Evolutionary conservation across 2,113 vertebrate genomes (phyloP), one percentile per base, ranked within the genome.

Genomic region (Amphiprion percula): DNA sequence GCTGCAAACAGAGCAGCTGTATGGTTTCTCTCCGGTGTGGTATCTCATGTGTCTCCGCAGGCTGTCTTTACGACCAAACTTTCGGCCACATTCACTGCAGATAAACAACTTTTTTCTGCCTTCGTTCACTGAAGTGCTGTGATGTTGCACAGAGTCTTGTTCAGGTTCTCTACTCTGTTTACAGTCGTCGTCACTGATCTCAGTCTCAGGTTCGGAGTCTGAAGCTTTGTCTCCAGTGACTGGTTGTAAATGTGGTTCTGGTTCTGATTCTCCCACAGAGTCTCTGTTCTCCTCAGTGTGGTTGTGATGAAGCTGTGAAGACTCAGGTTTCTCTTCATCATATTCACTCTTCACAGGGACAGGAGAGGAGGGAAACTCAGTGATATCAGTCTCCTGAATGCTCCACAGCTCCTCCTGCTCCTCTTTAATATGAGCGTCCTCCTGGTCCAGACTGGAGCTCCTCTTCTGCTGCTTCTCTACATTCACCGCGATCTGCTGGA

Each of bases 41-140:
- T 19, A 49, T 7, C n/a, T 41, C 63, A 49, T 62, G 56, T 81
- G 79, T 15, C 54, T 24, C 46, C 21, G 30, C 19, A 73, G 17
- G 21, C n/a, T 41, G 44, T 52, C 54, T 19, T 53, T 60, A 0
- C 69, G 55, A 5, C 61, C 47, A 23, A 80, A 73, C 0, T 30
- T 52, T 19, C 53, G 49, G 0, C 58, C 65, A 19, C 72, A 75
- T 8, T 69, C 50, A 0, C 21, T 44, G 7, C 71, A 81, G 10
- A 39, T 44, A 3, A 58, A 47, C 0, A 21, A 39, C 10, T 56
- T 77, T 1, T 59, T 55, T 14, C 53, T 12, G 5, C 9, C 12
- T 2, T 26, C 12, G 3, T 23, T 15, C 4, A 15, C 23, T 2
- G 53, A 12, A 11, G 4, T 4, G 10, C 9, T 10, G 50, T 53